A percentile compares a stretch with the other conserved stretches of the same genome.
These are phyloP conservation scores for Drosophila parabipectinata DNA, from an alignment of 1,140 invertebrate species.

Conservation along the genomic window DNA sequence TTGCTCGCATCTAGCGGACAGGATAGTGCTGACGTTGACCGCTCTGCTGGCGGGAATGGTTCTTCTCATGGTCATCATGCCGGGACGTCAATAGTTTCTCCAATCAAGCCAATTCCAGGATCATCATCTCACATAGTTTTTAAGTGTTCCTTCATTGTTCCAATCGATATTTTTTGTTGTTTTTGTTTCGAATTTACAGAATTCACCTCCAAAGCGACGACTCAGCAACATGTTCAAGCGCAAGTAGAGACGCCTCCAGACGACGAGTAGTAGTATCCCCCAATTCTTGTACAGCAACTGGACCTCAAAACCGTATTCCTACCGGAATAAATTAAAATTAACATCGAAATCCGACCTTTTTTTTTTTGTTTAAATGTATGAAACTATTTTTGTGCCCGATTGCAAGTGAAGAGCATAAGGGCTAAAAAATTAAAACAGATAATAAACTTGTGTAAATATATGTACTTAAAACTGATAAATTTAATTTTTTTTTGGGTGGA, in stretches of 20 bases:
- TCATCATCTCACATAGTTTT: background rate
- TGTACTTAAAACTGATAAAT: background rate
- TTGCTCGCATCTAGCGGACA: constrained; percentile 4
- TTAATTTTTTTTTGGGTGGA: background rate
- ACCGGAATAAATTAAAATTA: background rate
- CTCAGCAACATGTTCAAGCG: constrained; percentile 81
- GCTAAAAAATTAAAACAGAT: background rate
- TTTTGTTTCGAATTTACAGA: constrained; percentile 56
- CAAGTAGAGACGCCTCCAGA: constrained; percentile 49
- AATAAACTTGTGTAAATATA: background rate
- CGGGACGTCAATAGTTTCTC: background rate
- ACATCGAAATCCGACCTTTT: background rate
- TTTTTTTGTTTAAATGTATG: background rate
- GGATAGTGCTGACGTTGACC: background rate
- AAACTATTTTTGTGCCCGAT: background rate
- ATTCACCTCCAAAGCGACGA: constrained; percentile 76
- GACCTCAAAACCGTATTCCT: background rate
- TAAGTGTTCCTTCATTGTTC: background rate
- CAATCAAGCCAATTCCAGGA: constrained; percentile 3
- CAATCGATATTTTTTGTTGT: background rate
- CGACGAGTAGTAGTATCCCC: background rate
- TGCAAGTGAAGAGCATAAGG: background rate
- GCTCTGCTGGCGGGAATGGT: background rate
- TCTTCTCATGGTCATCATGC: background rate
- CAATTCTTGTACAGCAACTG: background rate